Evolutionary conservation across 2,888 invertebrate species (phyloP), one percentile per base, ranked within the genome.

Genomic region (Nipponacmea schrenckii): DNA sequence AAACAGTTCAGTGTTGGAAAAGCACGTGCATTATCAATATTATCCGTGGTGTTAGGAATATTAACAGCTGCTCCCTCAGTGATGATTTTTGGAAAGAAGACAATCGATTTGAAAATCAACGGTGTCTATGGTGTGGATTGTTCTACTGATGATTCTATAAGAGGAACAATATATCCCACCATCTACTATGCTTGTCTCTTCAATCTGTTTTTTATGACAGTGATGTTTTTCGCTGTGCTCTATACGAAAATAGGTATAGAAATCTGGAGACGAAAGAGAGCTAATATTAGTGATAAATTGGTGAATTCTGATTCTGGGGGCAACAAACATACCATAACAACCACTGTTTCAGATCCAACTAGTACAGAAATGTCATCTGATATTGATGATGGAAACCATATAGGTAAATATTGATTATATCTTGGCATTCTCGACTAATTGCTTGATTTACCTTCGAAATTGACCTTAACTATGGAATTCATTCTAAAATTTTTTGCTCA

Each of bases 131-230:
- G 81, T 2, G 78, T 81, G 0, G 85, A 85, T 76, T 85, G 85
- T 68, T 83, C 85, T n/a, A 85, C 85, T 0, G 83, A 82, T 46
- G 85, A 85, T 72, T 80, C 80, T 7, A 77, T 84, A 72, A 73
- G 77, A 17, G 77, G 79, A 5, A 84, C 84, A 14, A 75, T 82
- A 64, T 85, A 81, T 69, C 84, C 85, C 10, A 83, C 80, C 56
- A 68, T 84, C 65, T 85, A 84, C 72, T 84, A 84, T 78, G 83
- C 83, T 2, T 81, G 83, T 72, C 80, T 85, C 5, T 83, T 83
- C 69, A 70, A 81, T 0, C 74, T 84, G n/a, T 85, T 85, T 70
- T 74, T 83, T 56, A 75, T 80, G 27, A 83, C 83, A 56, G 74
- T 83, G 1, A 69, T 77, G 10, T 83, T 84, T 73, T 84, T 85